Conservation (phyloP, 2,113 vertebrate genomes). For the Phrynosoma blainvillii region DNA sequence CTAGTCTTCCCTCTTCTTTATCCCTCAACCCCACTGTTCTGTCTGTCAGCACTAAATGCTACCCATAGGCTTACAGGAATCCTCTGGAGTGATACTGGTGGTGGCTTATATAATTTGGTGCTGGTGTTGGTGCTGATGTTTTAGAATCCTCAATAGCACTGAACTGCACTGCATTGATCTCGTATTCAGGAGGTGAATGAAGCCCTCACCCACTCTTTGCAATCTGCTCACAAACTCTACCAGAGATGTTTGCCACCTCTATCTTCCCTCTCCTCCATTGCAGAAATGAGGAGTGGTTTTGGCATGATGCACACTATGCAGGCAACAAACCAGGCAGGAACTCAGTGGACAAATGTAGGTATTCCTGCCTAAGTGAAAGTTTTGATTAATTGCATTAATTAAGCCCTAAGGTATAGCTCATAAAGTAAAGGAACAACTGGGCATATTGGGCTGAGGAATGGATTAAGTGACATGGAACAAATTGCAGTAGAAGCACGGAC, state of each 20-base stretch:
- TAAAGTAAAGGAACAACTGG: slow-evolving; percentile 73
- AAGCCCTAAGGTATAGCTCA: slow-evolving; percentile 77
- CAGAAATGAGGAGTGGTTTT: slow-evolving; percentile 45
- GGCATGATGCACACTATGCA: slow-evolving; percentile 63
- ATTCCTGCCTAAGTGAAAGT: slow-evolving; percentile 70
- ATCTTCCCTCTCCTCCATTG: neutral
- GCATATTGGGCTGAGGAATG: slow-evolving; percentile 68
- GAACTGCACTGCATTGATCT: neutral
- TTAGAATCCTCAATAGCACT: neutral
- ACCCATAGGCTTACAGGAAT: neutral
- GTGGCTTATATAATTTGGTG: neutral
- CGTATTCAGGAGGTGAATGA: neutral
- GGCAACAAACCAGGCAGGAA: slow-evolving; percentile 62
- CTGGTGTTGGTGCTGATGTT: too few relatives aligned
- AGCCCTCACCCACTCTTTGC: neutral
- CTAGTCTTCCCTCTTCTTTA: neutral
- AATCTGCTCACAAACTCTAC: slow-evolving; percentile 28
- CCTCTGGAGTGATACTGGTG: neutral
- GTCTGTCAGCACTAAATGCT: neutral
- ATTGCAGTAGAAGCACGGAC: slow-evolving; percentile 48
- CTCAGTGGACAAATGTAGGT: slow-evolving; percentile 58
- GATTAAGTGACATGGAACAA: slow-evolving; percentile 74
- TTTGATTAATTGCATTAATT: slow-evolving; percentile 81
- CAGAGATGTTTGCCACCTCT: neutral
- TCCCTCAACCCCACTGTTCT: neutral